Percentiles rank a stretch among this genome's conserved stretches.
These are phyloP conservation scores for Leptinotarsa undecemlineata DNA, from an alignment of 1,140 invertebrate species.

Conservation along the genomic window DNA sequence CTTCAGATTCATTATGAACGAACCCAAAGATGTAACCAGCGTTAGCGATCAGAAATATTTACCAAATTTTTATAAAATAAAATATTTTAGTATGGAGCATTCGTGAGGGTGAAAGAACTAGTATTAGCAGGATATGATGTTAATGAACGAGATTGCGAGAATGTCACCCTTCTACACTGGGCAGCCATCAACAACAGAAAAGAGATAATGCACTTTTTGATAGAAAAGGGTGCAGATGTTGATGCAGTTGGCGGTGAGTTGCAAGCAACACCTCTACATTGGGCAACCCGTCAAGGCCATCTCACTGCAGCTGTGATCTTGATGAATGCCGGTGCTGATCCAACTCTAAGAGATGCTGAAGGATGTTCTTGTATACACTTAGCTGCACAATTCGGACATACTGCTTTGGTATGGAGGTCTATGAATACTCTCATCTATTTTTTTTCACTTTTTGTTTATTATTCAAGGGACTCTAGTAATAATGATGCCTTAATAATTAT, in stretches of 20 bases:
- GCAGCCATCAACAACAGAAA: conserved; percentile 96
- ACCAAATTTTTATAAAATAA: too few species aligned
- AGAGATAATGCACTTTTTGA: conserved; percentile 77
- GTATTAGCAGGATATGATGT: conserved; percentile 89
- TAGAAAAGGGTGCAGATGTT: conserved; percentile 83
- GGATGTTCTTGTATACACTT: conserved; percentile 95
- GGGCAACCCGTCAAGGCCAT: conserved; percentile 97
- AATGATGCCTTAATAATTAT: too few species aligned
- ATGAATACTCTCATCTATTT: too few species aligned
- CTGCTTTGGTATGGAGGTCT: conserved; percentile 70
- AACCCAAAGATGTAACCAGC: too few species aligned
- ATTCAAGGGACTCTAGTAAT: too few species aligned
- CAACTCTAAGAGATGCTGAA: conserved; percentile 90
- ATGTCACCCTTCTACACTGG: conserved; percentile 98
- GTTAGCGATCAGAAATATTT: too few species aligned
- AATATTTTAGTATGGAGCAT: conserved; percentile 76
- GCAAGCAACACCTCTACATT: conserved; percentile 94
- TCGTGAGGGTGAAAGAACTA: conserved; percentile 80
- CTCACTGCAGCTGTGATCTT: conserved; percentile 88
- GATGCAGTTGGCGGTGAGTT: conserved; percentile 96
- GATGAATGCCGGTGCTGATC: conserved; percentile 93
- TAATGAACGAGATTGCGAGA: conserved; percentile 86
- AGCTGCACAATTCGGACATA: conserved; percentile 96
- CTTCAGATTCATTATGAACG: too few species aligned
- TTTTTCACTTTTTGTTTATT: too few species aligned